These are phyloP conservation scores for Gorsachius goisagi DNA, from an alignment of 2,113 vertebrate genomes.

Conservation along the genomic window DNA sequence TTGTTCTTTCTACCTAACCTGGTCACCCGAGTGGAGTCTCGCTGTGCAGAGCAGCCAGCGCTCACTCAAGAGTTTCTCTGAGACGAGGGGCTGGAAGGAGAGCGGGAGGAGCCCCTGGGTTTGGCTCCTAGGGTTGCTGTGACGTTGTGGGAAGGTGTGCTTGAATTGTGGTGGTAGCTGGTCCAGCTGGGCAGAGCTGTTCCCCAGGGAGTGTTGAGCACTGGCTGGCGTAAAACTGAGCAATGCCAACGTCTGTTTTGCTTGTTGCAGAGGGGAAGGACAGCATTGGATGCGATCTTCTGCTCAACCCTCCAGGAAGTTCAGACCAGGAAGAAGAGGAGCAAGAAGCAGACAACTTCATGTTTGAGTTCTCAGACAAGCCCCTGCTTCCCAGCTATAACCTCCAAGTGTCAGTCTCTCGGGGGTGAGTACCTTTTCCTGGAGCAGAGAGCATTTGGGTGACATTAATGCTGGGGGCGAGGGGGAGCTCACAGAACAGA, in stretches of 20 bases:
- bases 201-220: background rate
- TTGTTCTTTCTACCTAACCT: background rate
- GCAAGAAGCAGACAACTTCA: constrained; percentile 83
- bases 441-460: background rate
- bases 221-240: background rate
- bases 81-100: background rate
- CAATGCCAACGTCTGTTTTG: background rate
- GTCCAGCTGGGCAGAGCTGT: background rate
- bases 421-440: constrained; percentile 82
- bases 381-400: constrained; percentile 94
- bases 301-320: constrained; percentile 85
- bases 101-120: background rate
- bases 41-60: background rate
- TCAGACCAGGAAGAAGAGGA: constrained; percentile 81
- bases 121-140: fast-evolving
- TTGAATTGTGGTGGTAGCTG: fast-evolving
- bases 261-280: constrained; percentile 87
- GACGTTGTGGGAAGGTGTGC: background rate
- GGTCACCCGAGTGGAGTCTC: background rate
- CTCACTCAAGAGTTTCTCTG: background rate
- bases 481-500: background rate
- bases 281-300: constrained; percentile 86
- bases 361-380: constrained; percentile 96
- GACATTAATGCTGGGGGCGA: background rate
- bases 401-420: constrained; percentile 91